These are phyloP conservation scores for Schizothorax lantsangensis DNA, from an alignment of 2,797 vertebrate species.

Conservation along the genomic window DNA sequence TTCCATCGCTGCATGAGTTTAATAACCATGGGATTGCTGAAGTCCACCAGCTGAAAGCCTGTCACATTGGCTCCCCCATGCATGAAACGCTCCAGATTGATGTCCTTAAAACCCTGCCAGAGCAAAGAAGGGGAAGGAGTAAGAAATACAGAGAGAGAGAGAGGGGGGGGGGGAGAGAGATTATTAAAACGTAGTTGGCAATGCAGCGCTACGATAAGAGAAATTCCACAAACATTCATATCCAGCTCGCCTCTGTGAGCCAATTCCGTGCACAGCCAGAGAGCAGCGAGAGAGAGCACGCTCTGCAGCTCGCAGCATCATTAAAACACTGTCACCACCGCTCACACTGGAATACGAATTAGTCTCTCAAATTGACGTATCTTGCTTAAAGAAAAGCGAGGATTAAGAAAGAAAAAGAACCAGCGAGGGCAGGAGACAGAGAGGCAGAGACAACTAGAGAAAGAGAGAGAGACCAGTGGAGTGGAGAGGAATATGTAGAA, in stretches of 20 bases:
- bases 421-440: slow-evolving; percentile 35
- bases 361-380: slow-evolving; percentile 53
- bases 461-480: slow-evolving; percentile 28
- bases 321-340: slow-evolving; percentile 52
- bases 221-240: slow-evolving; percentile 57
- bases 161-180: slow-evolving; percentile 14
- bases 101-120: slow-evolving; percentile 94
- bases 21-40: slow-evolving; percentile 93
- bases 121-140: slow-evolving; percentile 20
- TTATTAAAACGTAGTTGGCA: slow-evolving; percentile 49
- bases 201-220: slow-evolving; percentile 53
- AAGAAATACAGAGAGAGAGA: slow-evolving; percentile 12
- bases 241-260: slow-evolving; percentile 48
- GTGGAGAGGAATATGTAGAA: slow-evolving; percentile 15
- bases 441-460: background rate
- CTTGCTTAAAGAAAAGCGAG: slow-evolving; percentile 44
- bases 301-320: slow-evolving; percentile 43
- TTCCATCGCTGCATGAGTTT: slow-evolving; percentile 99
- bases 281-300: slow-evolving; percentile 31
- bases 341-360: slow-evolving; percentile 58
- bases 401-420: slow-evolving; percentile 47
- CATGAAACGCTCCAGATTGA: slow-evolving; percentile 98
- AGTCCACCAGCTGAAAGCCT: slow-evolving; percentile 97
- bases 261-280: slow-evolving; percentile 50
- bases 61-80: slow-evolving; percentile 98